Percentiles rank a stretch among this genome's conserved stretches.
Evolutionary conservation across 2,888 invertebrate genomes (phyloP).

Genomic region (Spisula subtruncata): DNA sequence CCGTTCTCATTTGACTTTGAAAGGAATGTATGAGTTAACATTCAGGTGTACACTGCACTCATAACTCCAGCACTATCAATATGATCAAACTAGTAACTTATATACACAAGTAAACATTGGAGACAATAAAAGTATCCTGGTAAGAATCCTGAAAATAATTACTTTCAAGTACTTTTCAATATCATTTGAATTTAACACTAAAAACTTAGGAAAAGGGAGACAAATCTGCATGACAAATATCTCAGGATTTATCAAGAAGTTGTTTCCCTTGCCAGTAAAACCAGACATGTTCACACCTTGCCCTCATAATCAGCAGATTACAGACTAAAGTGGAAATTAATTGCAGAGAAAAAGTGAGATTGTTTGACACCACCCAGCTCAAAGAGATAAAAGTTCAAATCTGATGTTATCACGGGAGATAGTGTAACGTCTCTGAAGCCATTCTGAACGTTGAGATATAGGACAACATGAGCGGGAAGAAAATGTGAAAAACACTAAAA

Average conservation of each 20-base stretch:
- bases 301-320: neutral
- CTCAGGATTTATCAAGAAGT: neutral
- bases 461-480: neutral
- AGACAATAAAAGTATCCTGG: too few species aligned
- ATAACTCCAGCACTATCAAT: too few species aligned
- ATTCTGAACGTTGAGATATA: neutral
- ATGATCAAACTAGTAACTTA: too few species aligned
- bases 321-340: neutral
- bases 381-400: slow-evolving; percentile 8
- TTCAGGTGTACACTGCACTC: too few species aligned
- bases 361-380: neutral
- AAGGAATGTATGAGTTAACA: too few species aligned
- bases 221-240: neutral
- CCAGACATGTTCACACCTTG: neutral
- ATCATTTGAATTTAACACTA: too few species aligned
- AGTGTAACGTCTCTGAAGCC: neutral
- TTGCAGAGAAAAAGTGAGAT: neutral
- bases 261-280: neutral
- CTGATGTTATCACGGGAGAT: slow-evolving; percentile 4
- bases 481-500: neutral
- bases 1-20: too few species aligned
- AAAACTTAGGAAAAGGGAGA: neutral
- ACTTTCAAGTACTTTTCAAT: too few species aligned
- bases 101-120: too few species aligned
- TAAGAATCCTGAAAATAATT: too few species aligned